Evolutionary conservation across 2,113 vertebrate genomes (phyloP), one percentile per base, ranked within the genome.

Genomic region (Hydropotes inermis): DNA sequence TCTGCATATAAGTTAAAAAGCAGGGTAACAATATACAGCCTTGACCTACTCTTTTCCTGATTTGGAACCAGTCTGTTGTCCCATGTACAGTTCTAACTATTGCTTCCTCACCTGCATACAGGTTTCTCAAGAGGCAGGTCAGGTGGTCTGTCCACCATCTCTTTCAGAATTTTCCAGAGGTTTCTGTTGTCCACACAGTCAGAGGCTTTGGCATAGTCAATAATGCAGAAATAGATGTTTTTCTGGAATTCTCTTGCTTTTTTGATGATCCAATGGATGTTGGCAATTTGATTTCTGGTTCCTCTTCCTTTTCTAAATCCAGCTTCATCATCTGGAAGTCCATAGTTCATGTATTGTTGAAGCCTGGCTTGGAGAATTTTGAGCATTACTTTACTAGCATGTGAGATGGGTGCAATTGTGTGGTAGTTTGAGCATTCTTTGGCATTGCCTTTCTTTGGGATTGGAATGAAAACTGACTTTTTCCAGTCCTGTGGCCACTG

Each of bases 261-360:
- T n/a, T n/a, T 5, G 1, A n/a, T 67, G 64, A n/a, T 19, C 64
- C 64, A 67, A 0, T 0, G 0, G 16, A n/a, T 67, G 16, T 67
- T 67, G 64, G 33, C 8, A 67, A 5, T 67, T 67, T 19, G 64
- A n/a, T 67, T 16, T 67, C 64, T 67, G 64, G 7, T 64, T 64
- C 61, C 33, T 17, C 33, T n/a, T 1, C 7, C 33, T 19, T n/a
- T 19, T 67, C 33, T 67, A 67, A 67, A 19, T 2, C 16, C 64
- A n/a, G 16, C 17, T 67, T 67, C 1, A n/a, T 2, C 33, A n/a
- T 67, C 33, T n/a, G 33, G 16, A 67, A 67, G 16, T n/a, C 19
- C 64, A 67, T 16, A 10, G 64, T 67, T 64, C 30, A 64, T 4
- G 4, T 17, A 64, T n/a, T n/a, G 30, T 8, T 64, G 61, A 64